A percentile compares a stretch with the other conserved stretches of the same genome.
These are phyloP conservation scores for Pyxicephalus adspersus DNA, from an alignment of 2,113 vertebrate species.

Conservation along the genomic window DNA sequence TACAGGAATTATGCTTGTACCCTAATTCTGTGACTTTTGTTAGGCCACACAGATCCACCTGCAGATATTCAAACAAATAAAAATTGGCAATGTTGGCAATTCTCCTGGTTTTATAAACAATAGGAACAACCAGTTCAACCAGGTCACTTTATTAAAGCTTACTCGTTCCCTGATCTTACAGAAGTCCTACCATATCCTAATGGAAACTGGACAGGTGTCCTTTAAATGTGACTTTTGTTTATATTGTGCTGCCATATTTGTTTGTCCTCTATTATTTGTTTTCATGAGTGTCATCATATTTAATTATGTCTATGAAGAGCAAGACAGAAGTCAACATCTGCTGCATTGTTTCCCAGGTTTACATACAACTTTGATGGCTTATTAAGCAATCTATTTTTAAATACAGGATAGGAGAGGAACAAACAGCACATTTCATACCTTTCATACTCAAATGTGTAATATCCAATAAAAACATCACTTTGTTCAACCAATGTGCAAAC, in stretches of 20 bases:
- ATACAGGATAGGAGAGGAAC: slow-evolving; percentile 71
- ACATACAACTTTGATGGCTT: slow-evolving; percentile 80
- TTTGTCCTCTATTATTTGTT: slow-evolving; percentile 70
- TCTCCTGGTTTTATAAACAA: too few relatives aligned
- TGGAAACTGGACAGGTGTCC: slow-evolving; percentile 70
- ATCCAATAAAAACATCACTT: slow-evolving; percentile 71
- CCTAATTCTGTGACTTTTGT: too few relatives aligned
- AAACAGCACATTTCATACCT: slow-evolving; percentile 69
- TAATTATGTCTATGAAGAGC: slow-evolving; percentile 78
- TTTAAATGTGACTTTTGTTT: slow-evolving; percentile 64
- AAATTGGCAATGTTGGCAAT: too few relatives aligned
- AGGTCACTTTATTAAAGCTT: too few relatives aligned
- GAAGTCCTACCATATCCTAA: background rate
- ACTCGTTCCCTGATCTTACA: too few relatives aligned
- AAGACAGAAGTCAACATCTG: slow-evolving; percentile 80
- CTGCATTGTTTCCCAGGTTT: slow-evolving; percentile 79
- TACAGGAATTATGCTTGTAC: too few relatives aligned
- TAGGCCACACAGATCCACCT: too few relatives aligned
- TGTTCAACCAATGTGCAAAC: slow-evolving; percentile 61
- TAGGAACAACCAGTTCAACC: too few relatives aligned
- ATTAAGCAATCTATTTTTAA: slow-evolving; percentile 82
- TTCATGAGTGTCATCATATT: slow-evolving; percentile 72
- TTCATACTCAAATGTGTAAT: slow-evolving; percentile 72
- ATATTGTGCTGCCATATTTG: slow-evolving; percentile 63
- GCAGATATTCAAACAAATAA: too few relatives aligned